Percentiles rank a stretch among this genome's conserved stretches.
phyloP scores from a whole-genome alignment of 1,140 invertebrate species.

The Drosophila bipectinata region DNA sequence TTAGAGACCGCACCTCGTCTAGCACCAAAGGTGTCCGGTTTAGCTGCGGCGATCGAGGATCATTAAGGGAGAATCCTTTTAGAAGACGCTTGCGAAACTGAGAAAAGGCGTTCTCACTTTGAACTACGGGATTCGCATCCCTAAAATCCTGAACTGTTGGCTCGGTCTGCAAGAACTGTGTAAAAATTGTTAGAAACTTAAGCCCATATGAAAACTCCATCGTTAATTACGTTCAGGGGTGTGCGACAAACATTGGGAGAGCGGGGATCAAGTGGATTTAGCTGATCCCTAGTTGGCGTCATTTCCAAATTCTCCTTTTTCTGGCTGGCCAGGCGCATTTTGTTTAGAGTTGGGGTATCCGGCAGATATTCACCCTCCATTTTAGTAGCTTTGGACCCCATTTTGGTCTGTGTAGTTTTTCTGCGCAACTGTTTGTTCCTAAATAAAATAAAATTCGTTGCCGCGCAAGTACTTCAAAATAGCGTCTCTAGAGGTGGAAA shows the following conservation, averaged over 20 bases:
- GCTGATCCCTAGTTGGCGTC: slow-evolving; percentile 31
- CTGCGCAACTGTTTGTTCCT: not conserved
- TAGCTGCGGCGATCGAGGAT: slow-evolving; percentile 84
- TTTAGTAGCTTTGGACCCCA: slow-evolving; percentile 78
- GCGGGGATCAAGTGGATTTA: slow-evolving; percentile 62
- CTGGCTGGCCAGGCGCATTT: slow-evolving; percentile 32
- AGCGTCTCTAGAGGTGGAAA: slow-evolving; percentile 33
- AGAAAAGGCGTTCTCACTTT: slow-evolving; percentile 51
- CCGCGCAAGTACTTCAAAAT: slow-evolving; percentile 58
- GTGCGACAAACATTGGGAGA: slow-evolving; percentile 74
- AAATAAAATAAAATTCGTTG: slow-evolving; percentile 39
- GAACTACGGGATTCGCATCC: not conserved
- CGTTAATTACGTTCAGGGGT: slow-evolving; percentile 61
- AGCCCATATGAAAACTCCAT: not conserved
- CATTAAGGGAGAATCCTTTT: slow-evolving; percentile 72
- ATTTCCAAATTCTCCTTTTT: slow-evolving; percentile 24
- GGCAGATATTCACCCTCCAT: slow-evolving; percentile 69
- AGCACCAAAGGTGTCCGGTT: slow-evolving; percentile 84
- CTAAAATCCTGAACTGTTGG: not conserved
- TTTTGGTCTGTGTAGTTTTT: slow-evolving; percentile 16
- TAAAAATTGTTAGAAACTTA: not conserved
- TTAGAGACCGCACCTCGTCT: slow-evolving; percentile 73
- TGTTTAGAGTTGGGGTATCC: slow-evolving; percentile 68
- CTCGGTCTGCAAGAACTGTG: slow-evolving; percentile 41
- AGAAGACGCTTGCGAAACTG: slow-evolving; percentile 66